Evolutionary conservation across 2,888 invertebrate species (phyloP).

Genomic region (Carcina quercana): DNA sequence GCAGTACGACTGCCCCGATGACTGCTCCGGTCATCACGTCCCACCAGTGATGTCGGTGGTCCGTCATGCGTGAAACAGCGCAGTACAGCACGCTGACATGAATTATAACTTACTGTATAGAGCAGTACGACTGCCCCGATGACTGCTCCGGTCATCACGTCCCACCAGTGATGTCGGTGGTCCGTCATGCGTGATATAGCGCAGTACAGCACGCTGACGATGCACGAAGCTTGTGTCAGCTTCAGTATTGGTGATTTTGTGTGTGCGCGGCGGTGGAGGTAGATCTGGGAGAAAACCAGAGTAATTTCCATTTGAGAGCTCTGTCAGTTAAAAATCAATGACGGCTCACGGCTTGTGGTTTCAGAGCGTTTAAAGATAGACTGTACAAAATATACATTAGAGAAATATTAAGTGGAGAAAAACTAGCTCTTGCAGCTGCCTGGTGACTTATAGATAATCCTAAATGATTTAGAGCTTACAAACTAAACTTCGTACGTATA

Average conservation of each 20-base stretch:
- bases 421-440: too few relatives aligned
- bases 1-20: conserved; percentile 69
- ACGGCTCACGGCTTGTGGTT: too few relatives aligned
- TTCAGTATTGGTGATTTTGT: conserved; percentile 52
- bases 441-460: too few relatives aligned
- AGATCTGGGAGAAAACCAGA: conserved; percentile 71
- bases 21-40: conserved; percentile 79
- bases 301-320: too few relatives aligned
- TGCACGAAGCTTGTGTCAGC: conserved; percentile 41
- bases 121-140: conserved; percentile 70
- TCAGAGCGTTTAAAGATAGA: too few relatives aligned
- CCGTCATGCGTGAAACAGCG: conserved; percentile 78
- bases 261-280: conserved; percentile 56
- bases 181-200: conserved; percentile 79
- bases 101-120: conserved; percentile 69
- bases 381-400: too few relatives aligned
- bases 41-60: conserved; percentile 86
- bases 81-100: conserved; percentile 75
- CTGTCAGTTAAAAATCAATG: too few relatives aligned
- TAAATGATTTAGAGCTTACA: too few relatives aligned
- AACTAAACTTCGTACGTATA: too few relatives aligned
- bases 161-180: conserved; percentile 86
- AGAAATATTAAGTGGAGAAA: too few relatives aligned
- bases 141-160: conserved; percentile 77
- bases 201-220: conserved; percentile 72